Conservation (phyloP, 2,888 invertebrate genomes). For the Adelognathus sp. region DNA sequence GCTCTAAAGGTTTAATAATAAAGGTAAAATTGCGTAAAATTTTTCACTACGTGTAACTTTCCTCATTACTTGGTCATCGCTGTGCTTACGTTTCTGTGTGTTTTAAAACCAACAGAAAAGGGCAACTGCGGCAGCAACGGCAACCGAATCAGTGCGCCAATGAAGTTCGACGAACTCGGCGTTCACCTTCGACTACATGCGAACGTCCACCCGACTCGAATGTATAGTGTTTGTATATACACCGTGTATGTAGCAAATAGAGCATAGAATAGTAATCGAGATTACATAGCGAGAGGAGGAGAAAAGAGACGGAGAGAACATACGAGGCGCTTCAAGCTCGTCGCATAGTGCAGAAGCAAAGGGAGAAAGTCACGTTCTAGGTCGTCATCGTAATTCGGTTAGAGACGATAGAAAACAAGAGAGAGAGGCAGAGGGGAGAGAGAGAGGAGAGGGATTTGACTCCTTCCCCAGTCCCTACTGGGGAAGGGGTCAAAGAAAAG, state of each 20-base stretch:
- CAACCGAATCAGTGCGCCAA: conserved; percentile 54
- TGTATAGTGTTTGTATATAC: too few relatives aligned
- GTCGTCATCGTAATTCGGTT: conserved; percentile 53
- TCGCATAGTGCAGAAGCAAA: conserved; percentile 1
- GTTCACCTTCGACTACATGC: neutral
- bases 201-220: neutral
- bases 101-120: neutral
- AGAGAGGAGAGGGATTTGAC: too few relatives aligned
- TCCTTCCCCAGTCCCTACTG: too few relatives aligned
- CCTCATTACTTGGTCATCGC: neutral
- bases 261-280: neutral
- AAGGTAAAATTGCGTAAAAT: too few relatives aligned
- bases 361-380: conserved; percentile 49
- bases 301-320: neutral
- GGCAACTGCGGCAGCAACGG: neutral
- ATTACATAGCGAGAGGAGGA: neutral
- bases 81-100: neutral
- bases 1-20: too few relatives aligned
- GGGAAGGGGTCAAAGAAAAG: too few relatives aligned
- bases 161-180: conserved; percentile 61
- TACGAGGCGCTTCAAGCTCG: neutral
- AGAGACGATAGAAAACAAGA: conserved; percentile 9
- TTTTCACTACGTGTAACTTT: too few relatives aligned
- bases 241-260: neutral
- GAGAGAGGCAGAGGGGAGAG: neutral